phyloP scores from a whole-genome alignment of 1,140 invertebrate genomes.

The Sipha flava region DNA sequence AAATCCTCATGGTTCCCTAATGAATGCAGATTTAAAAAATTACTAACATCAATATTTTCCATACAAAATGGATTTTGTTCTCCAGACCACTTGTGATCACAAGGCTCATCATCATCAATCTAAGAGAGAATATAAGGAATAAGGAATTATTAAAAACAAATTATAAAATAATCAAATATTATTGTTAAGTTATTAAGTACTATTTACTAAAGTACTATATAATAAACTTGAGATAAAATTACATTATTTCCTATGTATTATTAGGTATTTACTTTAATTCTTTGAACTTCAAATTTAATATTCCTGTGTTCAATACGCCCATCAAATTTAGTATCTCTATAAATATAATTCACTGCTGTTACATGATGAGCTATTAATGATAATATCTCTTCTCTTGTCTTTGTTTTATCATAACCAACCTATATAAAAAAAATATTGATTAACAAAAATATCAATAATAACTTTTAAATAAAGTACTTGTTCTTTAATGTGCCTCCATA shows the following conservation, averaged over 20 bases:
- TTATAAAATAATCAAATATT: background rate
- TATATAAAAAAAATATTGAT: constrained; percentile 12
- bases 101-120: constrained; percentile 83
- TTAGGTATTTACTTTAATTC: constrained; percentile 67
- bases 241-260: too few relatives aligned
- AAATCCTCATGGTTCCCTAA: constrained; percentile 94
- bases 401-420: constrained; percentile 51
- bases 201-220: too few relatives aligned
- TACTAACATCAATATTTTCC: constrained; percentile 97
- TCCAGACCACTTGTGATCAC: constrained; percentile 54
- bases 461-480: constrained; percentile 45
- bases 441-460: background rate
- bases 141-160: background rate
- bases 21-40: constrained; percentile 97
- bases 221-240: background rate
- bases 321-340: constrained; percentile 88
- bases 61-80: constrained; percentile 90
- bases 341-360: constrained; percentile 96
- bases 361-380: constrained; percentile 96
- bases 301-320: constrained; percentile 77
- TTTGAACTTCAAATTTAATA: constrained; percentile 95
- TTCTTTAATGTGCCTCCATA: constrained; percentile 82
- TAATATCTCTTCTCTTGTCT: constrained; percentile 92
- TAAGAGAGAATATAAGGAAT: constrained; percentile 42
- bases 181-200: background rate